Base-by-base conservation (phyloP, 2,113 vertebrate species). In the Boulengeromyrus knoepffleri region DNA sequence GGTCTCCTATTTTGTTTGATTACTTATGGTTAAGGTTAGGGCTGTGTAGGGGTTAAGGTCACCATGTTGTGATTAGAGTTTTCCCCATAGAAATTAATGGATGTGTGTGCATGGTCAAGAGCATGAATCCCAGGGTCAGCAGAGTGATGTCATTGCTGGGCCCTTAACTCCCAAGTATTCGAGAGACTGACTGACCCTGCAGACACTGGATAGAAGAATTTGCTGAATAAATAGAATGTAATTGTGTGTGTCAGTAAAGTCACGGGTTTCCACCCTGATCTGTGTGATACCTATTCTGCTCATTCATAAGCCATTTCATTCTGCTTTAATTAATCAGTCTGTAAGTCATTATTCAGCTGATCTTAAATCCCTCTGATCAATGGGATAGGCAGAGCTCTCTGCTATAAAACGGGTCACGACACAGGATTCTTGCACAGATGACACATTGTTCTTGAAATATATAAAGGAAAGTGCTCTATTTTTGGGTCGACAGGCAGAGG, bases 371-470 rank as follows among this genome's bases (percentile, higher is more conserved):
- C 15, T 80, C 74, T 80, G 74, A 39, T 42, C 74, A 80, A 80
- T 42, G 36, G 70, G 47, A 45, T 27, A 47, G 3, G 21, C 84
- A 27, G 84, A 27, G 9, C 6, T 50, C 45, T 47, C 84, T 49
- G n/a, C 47, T 50, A 24, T 86, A n/a, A 50, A 47, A 50, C 46
- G 9, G 47, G 19, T 50, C 24, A 27, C 24, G 47, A 50, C 84
- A 50, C 45, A 31, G 10, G 21, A 86, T 86, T 86, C 47, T 27
- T 86, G 47, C 45, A 31, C 2, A 50, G 24, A 50, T 50, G 21
- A 86, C 84, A 47, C 84, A 31, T 86, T 86, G 83, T 85, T 85
- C 45, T 85, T 85, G 83, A 85, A n/a, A 85, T n/a, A 21, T 47
- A 47, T 85, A 47, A 85, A 85, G 83, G 19, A 45, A 47, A 85